These are phyloP conservation scores for Pristiophorus japonicus DNA, from an alignment of 2,113 vertebrate genomes.

Conservation along the genomic window DNA sequence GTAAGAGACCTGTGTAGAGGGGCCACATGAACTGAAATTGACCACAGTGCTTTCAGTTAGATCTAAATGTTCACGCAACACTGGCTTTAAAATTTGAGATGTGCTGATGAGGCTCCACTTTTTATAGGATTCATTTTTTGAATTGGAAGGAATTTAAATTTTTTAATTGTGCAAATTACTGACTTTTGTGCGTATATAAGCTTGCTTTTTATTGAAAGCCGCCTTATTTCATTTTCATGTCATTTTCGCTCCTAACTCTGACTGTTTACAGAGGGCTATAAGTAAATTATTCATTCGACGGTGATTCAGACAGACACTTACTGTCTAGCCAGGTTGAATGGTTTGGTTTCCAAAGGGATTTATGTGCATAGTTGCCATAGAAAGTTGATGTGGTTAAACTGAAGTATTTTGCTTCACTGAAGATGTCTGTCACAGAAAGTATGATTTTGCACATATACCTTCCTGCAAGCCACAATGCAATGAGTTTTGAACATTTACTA, in stretches of 20 bases:
- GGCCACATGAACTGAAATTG: not conserved
- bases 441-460: not conserved
- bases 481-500: not conserved
- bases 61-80: not conserved
- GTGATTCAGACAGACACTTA: not conserved
- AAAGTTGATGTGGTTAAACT: slow-evolving; percentile 23
- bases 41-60: not conserved
- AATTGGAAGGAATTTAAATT: not conserved
- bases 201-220: not conserved
- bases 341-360: slow-evolving; percentile 17
- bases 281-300: slow-evolving; percentile 20
- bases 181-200: not conserved
- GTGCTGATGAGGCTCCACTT: not conserved
- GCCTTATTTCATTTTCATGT: not conserved
- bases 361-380: not conserved
- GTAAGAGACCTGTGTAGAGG: not conserved
- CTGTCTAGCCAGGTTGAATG: slow-evolving; percentile 17
- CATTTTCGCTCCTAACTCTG: not conserved
- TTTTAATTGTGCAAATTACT: not conserved
- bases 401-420: slow-evolving; percentile 18
- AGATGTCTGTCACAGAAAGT: not conserved
- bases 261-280: not conserved
- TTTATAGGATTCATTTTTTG: not conserved
- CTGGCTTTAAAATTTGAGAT: not conserved
- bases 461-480: not conserved